Evolutionary conservation across 2,797 vertebrate species (phyloP).

Genomic region (Pseudochromis fuscus): DNA sequence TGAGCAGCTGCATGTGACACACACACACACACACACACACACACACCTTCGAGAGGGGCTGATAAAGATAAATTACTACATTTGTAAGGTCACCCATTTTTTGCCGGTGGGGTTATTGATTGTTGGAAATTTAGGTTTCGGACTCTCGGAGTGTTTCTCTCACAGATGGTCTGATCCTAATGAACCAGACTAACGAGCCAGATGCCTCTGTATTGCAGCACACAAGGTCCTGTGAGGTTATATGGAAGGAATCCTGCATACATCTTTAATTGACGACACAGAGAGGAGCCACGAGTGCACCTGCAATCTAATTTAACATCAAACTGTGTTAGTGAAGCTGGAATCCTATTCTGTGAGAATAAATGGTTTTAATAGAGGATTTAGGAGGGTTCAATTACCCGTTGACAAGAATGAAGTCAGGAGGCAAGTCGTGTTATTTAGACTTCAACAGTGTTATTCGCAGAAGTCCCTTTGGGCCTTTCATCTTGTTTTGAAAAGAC

Average conservation of each 20-base stretch:
- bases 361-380: neutral
- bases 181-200: slow-evolving; percentile 66
- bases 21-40: neutral
- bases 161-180: slow-evolving; percentile 74
- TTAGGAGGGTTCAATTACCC: neutral
- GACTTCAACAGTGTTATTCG: neutral
- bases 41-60: neutral
- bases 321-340: neutral
- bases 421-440: neutral
- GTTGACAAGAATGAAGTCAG: neutral
- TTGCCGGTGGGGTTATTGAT: slow-evolving; percentile 39
- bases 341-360: neutral
- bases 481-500: neutral
- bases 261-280: slow-evolving; percentile 42
- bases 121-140: slow-evolving; percentile 21
- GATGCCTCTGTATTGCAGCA: slow-evolving; percentile 40
- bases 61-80: slow-evolving; percentile 28
- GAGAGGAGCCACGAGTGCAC: slow-evolving; percentile 5
- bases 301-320: neutral
- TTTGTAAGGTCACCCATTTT: slow-evolving; percentile 34
- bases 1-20: neutral
- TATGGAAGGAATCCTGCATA: slow-evolving; percentile 29
- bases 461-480: neutral
- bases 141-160: slow-evolving; percentile 40
- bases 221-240: slow-evolving; percentile 42